phyloP scores from a whole-genome alignment of 35 echinoderm and acorn worm species.

The Apostichopus parvimensis region DNA sequence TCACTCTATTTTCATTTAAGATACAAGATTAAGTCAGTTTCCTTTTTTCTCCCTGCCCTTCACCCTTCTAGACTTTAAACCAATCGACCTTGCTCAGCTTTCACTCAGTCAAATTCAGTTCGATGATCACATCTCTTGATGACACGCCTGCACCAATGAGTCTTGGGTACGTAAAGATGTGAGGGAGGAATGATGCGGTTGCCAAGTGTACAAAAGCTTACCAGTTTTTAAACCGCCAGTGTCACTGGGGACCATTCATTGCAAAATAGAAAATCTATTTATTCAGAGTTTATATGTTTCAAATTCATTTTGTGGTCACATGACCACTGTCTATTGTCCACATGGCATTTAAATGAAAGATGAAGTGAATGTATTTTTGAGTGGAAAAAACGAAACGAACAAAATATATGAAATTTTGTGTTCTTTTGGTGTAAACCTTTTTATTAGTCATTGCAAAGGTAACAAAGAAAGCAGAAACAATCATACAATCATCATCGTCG shows the following conservation, averaged over 20 bases:
- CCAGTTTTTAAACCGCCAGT: background rate
- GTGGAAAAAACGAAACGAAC: no score
- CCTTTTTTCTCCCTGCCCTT: no score
- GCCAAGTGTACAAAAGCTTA: background rate
- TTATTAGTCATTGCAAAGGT: no score
- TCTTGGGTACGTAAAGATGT: background rate
- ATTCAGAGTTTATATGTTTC: slow-evolving; percentile 7
- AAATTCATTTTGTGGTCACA: background rate
- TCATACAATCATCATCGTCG: no score
- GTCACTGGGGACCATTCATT: background rate
- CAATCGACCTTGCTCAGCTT: slow-evolving; percentile 4
- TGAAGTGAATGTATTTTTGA: no score
- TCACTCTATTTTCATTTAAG: no score
- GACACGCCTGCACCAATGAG: background rate
- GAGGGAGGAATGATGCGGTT: background rate
- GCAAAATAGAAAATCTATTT: background rate
- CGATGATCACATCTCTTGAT: background rate
- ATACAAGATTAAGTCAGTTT: no score
- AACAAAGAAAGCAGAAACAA: no score
- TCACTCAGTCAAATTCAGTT: slow-evolving; percentile 6
- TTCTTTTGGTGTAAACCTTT: no score
- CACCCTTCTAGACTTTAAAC: background rate
- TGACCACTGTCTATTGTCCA: background rate
- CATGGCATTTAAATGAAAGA: no score
- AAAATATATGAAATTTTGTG: no score